Conservation (phyloP, 2,888 invertebrate species). For the Lordiphosa andalusiaca region DNA sequence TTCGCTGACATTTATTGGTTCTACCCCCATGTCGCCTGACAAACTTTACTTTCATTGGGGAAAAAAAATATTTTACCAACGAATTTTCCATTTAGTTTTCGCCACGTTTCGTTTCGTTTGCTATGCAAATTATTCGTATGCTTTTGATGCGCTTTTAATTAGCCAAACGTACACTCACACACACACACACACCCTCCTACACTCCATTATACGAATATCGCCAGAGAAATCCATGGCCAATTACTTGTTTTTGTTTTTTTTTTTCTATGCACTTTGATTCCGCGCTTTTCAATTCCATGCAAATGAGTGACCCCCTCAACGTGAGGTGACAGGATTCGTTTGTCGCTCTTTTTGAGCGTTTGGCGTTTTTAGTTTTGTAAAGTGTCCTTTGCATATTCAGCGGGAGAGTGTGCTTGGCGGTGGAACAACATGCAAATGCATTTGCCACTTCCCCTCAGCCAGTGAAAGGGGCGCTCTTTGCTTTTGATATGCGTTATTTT, state of each 20-base stretch:
- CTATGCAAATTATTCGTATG: conserved; percentile 61
- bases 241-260: conserved; percentile 60
- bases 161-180: conserved; percentile 32
- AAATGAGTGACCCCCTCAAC: conserved; percentile 44
- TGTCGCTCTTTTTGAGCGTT: conserved; percentile 44
- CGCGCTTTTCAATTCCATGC: conserved; percentile 56
- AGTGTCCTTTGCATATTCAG: conserved; percentile 62
- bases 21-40: not conserved
- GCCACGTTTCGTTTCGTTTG: conserved; percentile 68
- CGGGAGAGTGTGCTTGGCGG: not conserved
- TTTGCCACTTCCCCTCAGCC: too few relatives aligned
- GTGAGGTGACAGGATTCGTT: conserved; percentile 22
- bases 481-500: too few relatives aligned
- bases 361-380: conserved; percentile 69
- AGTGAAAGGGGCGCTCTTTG: too few relatives aligned
- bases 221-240: conserved; percentile 61
- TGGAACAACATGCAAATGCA: conserved; percentile 17
- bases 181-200: conserved; percentile 1
- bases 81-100: conserved; percentile 63
- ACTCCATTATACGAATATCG: conserved; percentile 1
- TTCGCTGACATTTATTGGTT: conserved; percentile 65
- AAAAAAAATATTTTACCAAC: not conserved
- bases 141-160: conserved; percentile 73
- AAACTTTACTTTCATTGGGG: too few relatives aligned
- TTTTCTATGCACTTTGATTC: conserved; percentile 70